These are phyloP conservation scores for Eilema griseolum DNA, from an alignment of 2,888 invertebrate species.

Conservation along the genomic window DNA sequence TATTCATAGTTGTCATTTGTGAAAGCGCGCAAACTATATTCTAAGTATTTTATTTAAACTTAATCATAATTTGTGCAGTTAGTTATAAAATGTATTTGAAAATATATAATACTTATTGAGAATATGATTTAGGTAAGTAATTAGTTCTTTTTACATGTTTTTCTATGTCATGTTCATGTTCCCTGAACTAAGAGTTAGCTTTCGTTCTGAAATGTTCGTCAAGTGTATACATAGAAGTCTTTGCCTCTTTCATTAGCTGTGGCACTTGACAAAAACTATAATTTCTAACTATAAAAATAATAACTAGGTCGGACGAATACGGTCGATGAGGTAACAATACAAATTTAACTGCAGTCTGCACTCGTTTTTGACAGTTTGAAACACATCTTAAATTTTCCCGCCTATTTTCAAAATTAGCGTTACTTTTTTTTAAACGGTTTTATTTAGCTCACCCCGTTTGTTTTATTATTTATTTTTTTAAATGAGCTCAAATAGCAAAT, in stretches of 20 bases:
- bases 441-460: too few relatives aligned
- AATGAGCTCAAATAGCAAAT: background rate
- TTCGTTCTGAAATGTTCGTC: conserved; percentile 4
- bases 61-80: background rate
- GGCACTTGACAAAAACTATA: conserved; percentile 25
- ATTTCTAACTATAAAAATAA: background rate
- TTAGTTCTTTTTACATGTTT: background rate
- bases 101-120: background rate
- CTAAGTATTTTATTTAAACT: background rate
- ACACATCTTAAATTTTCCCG: too few relatives aligned
- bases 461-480: background rate
- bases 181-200: background rate
- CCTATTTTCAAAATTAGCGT: too few relatives aligned
- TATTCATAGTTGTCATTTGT: background rate
- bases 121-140: background rate
- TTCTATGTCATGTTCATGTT: too few relatives aligned
- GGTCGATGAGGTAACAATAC: background rate
- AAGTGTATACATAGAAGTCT: background rate
- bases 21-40: background rate
- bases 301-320: background rate
- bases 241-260: conserved; percentile 17
- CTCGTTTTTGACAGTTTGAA: too few relatives aligned
- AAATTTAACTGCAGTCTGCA: too few relatives aligned
- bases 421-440: too few relatives aligned
- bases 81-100: background rate